These are phyloP conservation scores for Erpetoichthys calabaricus DNA, from an alignment of 2,797 vertebrate genomes.

Conservation along the genomic window DNA sequence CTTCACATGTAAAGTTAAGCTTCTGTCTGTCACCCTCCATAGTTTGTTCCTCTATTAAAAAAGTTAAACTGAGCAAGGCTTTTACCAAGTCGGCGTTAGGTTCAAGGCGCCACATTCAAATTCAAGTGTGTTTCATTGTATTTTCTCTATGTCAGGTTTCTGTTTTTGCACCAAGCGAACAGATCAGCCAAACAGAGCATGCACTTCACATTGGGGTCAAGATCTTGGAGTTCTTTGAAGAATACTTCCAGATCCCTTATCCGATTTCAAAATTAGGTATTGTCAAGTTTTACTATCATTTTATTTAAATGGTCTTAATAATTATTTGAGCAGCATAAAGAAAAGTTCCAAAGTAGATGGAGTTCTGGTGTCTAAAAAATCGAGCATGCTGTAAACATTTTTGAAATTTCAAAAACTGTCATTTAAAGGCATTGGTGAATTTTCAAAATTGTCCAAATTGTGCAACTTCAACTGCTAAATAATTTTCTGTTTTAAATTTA, in stretches of 20 bases:
- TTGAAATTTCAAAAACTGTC: too few species aligned
- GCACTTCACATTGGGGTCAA: constrained; percentile 12
- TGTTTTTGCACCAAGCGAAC: constrained; percentile 10
- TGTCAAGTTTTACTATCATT: neutral
- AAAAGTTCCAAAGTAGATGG: too few species aligned
- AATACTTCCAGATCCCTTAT: constrained; percentile 16
- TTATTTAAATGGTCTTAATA: too few species aligned
- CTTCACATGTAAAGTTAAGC: too few species aligned
- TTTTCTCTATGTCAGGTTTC: constrained; percentile 11
- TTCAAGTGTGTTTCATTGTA: neutral
- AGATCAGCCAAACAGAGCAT: constrained; percentile 14
- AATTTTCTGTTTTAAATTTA: too few species aligned
- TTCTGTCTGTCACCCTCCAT: too few species aligned
- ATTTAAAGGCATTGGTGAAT: too few species aligned
- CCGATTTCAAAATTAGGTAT: constrained; percentile 18
- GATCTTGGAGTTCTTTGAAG: constrained; percentile 17
- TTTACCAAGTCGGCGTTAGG: neutral
- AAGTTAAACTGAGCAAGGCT: neutral
- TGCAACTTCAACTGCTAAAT: too few species aligned
- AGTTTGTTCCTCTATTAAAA: neutral
- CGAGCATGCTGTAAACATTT: too few species aligned
- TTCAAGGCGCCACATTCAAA: neutral
- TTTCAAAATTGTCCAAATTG: too few species aligned
- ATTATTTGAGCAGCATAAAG: too few species aligned
- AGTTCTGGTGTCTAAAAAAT: too few species aligned